Evolutionary conservation across 2,888 invertebrate genomes (phyloP), one percentile per base, ranked within the genome.

Genomic region (Tinea semifulvella): DNA sequence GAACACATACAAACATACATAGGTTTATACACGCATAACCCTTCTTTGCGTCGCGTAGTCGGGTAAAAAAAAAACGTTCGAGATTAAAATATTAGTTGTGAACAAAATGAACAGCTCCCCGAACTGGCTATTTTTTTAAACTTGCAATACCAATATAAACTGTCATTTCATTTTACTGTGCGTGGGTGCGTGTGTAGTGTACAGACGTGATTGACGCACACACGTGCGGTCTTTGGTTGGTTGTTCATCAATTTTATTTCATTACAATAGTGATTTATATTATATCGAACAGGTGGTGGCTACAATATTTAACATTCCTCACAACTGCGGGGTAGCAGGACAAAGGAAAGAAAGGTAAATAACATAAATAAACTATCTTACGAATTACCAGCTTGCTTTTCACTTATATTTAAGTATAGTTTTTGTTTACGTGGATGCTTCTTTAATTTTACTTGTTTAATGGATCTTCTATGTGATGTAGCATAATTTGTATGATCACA

Each of bases 351-450:
- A 31, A n/a, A 31, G 31, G 31, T 31, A 31, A n/a, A 31, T 31
- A 11, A 31, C 7, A 13, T n/a, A 31, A 31, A 31, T 31, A n/a
- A n/a, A 31, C 31, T 4, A 31, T n/a, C 31, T n/a, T n/a, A 31
- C 13, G 31, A 11, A 13, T 31, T 31, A n/a, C 7, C 2, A 31
- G 2, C n/a, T n/a, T n/a, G 14, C n/a, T n/a, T 31, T 31, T 31
- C 31, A 3, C 14, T 31, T 14, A 14, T 31, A 14, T 31, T 14
- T 11, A 13, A 31, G 2, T 14, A 31, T 31, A 31, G n/a, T 31
- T 31, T 31, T 13, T 31, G 31, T 31, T 31, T 31, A 31, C 31
- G 31, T 31, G 31, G 31, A 31, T 31, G 14, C n/a, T 4, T 31
- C 14, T 31, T 31, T 13, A 13, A 31, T 31, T 31, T 13, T n/a